A percentile compares a stretch with the other conserved stretches of the same genome.
Conservation (phyloP, 2,888 invertebrate species). For the Urechis unicinctus region DNA sequence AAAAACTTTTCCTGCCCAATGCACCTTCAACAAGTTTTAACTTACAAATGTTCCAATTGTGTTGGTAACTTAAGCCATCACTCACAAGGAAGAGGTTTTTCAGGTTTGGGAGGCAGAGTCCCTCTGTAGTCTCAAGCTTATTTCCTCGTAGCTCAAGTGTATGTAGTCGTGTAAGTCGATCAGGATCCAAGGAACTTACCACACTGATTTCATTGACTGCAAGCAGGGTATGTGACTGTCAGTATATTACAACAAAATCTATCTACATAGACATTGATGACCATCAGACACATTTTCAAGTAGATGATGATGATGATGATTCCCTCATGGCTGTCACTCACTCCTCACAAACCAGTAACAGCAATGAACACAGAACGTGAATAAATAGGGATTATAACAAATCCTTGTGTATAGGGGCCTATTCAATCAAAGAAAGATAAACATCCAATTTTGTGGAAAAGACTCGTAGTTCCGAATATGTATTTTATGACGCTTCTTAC, state of each 20-base stretch:
- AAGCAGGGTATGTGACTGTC: constrained; percentile 7
- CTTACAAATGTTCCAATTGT: too few relatives aligned
- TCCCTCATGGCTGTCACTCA: background rate
- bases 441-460: too few relatives aligned
- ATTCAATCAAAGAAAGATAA: too few relatives aligned
- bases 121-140: constrained; percentile 42
- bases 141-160: constrained; percentile 48
- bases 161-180: constrained; percentile 37
- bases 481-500: constrained; percentile 30
- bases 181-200: constrained; percentile 35
- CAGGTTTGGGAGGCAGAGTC: constrained; percentile 43
- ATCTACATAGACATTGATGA: background rate
- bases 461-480: too few relatives aligned
- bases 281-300: background rate
- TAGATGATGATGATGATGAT: background rate
- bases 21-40: too few relatives aligned
- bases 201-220: constrained; percentile 43
- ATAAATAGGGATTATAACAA: too few relatives aligned
- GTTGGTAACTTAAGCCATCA: too few relatives aligned
- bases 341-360: background rate
- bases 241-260: background rate
- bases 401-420: too few relatives aligned
- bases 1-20: too few relatives aligned
- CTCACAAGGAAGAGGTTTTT: constrained; percentile 49
- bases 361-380: background rate